Percentiles rank a stretch among this genome's conserved stretches.
Evolutionary conservation across 2,888 invertebrate species (phyloP).

Genomic region (Chelonus formosanus): DNA sequence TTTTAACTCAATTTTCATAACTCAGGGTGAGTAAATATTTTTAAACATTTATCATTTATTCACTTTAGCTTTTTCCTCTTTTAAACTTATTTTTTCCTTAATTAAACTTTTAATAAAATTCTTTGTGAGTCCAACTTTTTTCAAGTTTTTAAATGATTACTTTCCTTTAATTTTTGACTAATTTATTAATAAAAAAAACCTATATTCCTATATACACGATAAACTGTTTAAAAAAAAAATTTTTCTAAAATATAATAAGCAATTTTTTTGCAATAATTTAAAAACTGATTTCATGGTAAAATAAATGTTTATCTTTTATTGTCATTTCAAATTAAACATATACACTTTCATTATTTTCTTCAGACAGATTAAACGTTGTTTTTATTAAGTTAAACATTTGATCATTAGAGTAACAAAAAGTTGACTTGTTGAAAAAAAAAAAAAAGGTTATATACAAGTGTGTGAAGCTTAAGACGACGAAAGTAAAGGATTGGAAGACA

Average conservation of each 20-base stretch:
- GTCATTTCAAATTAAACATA: no score
- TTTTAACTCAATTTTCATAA: slow-evolving; percentile 12
- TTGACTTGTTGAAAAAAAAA: slow-evolving; percentile 2
- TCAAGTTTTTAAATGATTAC: no score
- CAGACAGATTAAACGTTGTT: neutral
- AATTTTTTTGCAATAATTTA: no score
- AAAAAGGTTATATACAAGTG: slow-evolving; percentile 22
- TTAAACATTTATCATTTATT: slow-evolving; percentile 2
- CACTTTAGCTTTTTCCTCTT: no score
- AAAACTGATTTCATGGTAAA: no score
- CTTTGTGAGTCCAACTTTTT: neutral
- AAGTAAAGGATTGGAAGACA: slow-evolving; percentile 41
- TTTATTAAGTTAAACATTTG: neutral
- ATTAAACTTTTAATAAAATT: slow-evolving; percentile 26
- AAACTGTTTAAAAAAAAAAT: no score
- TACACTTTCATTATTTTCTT: neutral
- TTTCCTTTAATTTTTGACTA: no score
- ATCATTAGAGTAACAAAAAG: neutral
- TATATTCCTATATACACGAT: no score
- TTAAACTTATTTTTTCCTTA: slow-evolving; percentile 13
- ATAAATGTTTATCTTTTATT: no score
- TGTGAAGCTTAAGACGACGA: slow-evolving; percentile 17
- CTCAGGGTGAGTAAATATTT: neutral
- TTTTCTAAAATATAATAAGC: no score
- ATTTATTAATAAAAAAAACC: no score